phyloP scores from a whole-genome alignment of 2,888 invertebrate genomes.

The Tortricodes alternella region DNA sequence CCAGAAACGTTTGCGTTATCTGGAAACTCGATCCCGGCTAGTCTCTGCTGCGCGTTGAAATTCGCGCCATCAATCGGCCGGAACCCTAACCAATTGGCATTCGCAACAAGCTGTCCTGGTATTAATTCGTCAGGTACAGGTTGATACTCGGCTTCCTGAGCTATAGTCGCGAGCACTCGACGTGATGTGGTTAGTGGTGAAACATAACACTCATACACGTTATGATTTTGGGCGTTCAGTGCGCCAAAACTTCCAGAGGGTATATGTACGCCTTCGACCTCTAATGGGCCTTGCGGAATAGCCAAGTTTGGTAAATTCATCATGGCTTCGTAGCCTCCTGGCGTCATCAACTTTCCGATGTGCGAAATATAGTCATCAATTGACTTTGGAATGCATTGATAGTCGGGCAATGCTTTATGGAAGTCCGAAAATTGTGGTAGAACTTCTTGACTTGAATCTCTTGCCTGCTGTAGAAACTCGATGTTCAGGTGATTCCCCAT shows the following conservation, averaged over 20 bases:
- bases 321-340: background rate
- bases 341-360: background rate
- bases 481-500: constrained; percentile 31
- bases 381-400: constrained; percentile 28
- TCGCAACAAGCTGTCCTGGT: too few relatives aligned
- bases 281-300: constrained; percentile 29
- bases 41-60: too few relatives aligned
- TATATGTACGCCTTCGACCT: background rate
- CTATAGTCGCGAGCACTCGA: constrained; percentile 12
- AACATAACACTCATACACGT: constrained; percentile 30
- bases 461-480: constrained; percentile 21
- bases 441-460: constrained; percentile 27
- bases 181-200: constrained; percentile 16
- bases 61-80: too few relatives aligned
- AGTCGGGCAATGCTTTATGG: constrained; percentile 31
- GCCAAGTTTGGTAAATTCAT: constrained; percentile 28
- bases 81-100: too few relatives aligned
- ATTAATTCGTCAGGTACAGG: too few relatives aligned
- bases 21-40: too few relatives aligned
- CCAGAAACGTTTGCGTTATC: too few relatives aligned
- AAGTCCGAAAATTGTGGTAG: constrained; percentile 20
- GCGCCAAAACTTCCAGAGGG: constrained; percentile 26
- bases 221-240: constrained; percentile 13
- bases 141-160: too few relatives aligned
- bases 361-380: constrained; percentile 17